Base-by-base conservation (phyloP, 2,113 vertebrate species). In the Zosterops hypoxanthus region DNA sequence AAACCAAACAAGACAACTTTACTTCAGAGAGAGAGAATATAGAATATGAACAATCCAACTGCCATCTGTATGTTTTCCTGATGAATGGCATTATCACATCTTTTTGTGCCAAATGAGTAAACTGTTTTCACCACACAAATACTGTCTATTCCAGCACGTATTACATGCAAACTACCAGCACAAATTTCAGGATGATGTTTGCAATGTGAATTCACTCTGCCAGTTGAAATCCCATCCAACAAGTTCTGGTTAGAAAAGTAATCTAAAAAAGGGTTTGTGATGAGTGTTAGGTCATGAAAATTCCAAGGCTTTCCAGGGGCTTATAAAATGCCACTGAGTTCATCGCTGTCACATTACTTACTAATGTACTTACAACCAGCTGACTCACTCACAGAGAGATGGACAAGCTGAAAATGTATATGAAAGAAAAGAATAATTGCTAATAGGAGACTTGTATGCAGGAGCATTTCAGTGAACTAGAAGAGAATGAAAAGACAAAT, bases 21-120 rank as follows among this genome's bases (percentile, higher is more conserved):
- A 49, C 41, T 90, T 85, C 49, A 69, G 42, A 84, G 56, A 36
- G 39, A 56, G 63, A 82, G 46, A 70, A 90, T 66, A 85, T 50
- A 72, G 85, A 77, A 65, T 85, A 76, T 56, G 57, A 93, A 80
- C 71, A 86, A 77, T 90, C 78, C 79, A 93, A 82, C 63, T 68
- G 46, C 88, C 85, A 92, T 92, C 88, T 95, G 92, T 82, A 55
- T 73, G 46, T 90, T 94, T 93, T 93, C 78, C 86, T 94, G 64
- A 78, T 91, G 72, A 91, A 73, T 78, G 50, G 71, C 86, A 82
- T 93, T 94, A 95, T 85, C 85, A 9, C 65, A 31, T 66, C 25
- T 86, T 93, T 92, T 80, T 77, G 63, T 96, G 90, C 92, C 90
- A 92, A 93, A 94, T 70, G 59, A 94, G 68, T 92, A 80, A 88